Evolutionary conservation across 2,888 invertebrate species (phyloP).

Genomic region (Heliconius sara): DNA sequence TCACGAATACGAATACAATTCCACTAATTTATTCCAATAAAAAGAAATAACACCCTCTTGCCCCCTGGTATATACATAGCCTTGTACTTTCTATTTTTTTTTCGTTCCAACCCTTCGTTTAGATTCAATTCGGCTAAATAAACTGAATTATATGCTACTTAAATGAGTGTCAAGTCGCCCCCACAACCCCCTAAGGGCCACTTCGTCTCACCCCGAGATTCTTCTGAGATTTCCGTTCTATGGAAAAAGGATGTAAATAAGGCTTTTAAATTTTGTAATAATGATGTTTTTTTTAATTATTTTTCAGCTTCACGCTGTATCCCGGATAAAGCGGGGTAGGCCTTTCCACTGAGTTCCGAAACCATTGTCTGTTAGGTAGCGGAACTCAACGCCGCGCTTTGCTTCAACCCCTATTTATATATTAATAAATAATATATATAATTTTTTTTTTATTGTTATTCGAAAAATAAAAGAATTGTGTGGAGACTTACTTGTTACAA

Average conservation of each 20-base stretch:
- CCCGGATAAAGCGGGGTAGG: accelerated
- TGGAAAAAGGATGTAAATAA: conserved; percentile 52
- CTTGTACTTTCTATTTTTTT: conserved; percentile 55
- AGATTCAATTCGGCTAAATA: conserved; percentile 82
- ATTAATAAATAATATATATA: too few relatives aligned
- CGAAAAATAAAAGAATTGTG: too few relatives aligned
- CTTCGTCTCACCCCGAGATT: conserved; percentile 72
- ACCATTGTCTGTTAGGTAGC: too few relatives aligned
- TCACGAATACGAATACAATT: conserved; percentile 68
- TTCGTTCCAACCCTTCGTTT: conserved; percentile 60
- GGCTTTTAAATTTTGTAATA: conserved; percentile 44
- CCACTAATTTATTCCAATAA: conserved; percentile 79
- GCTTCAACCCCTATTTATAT: too few relatives aligned
- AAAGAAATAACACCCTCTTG: conserved; percentile 60
- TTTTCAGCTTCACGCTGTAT: too few relatives aligned
- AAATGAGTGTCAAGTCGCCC: conserved; percentile 85
- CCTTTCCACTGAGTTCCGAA: too few relatives aligned
- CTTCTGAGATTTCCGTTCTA: conserved; percentile 64
- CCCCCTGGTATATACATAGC: conserved; percentile 35
- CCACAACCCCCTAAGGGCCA: conserved; percentile 63
- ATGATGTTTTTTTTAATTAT: conserved; percentile 14
- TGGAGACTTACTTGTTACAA: too few relatives aligned
- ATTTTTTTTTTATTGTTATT: too few relatives aligned
- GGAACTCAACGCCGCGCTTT: too few relatives aligned
- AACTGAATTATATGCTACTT: conserved; percentile 89